Conservation (phyloP, 1,140 invertebrate genomes). For the Drosophila miranda region DNA sequence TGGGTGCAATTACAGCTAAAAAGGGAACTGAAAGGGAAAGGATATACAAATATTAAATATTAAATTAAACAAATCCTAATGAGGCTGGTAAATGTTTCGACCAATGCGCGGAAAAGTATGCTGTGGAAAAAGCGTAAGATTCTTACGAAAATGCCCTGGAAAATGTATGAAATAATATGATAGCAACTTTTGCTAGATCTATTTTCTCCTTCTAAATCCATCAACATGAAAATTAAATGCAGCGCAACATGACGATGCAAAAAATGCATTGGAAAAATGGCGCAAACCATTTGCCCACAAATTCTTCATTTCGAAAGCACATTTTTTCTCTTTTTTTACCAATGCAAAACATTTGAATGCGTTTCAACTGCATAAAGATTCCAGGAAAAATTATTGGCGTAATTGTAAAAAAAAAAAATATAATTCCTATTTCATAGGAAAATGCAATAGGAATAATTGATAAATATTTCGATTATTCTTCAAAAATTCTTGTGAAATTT, state of each 20-base stretch:
- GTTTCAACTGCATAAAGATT: too few relatives aligned
- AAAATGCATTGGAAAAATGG: background rate
- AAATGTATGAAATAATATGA: background rate
- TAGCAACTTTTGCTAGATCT: too few relatives aligned
- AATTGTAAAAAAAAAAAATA: too few relatives aligned
- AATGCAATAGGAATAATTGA: too few relatives aligned
- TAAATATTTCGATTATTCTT: too few relatives aligned
- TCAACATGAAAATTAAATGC: background rate
- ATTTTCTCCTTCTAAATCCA: too few relatives aligned
- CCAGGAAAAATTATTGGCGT: too few relatives aligned
- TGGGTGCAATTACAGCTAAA: constrained; percentile 28
- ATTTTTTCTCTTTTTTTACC: background rate
- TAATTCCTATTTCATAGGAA: too few relatives aligned
- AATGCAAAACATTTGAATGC: too few relatives aligned
- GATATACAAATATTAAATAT: constrained; percentile 15
- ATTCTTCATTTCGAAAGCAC: background rate
- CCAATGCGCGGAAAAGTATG: constrained; percentile 5
- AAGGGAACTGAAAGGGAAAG: background rate
- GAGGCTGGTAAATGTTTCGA: background rate
- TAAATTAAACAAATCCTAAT: background rate
- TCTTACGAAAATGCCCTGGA: constrained; percentile 1
- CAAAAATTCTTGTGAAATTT: too few relatives aligned
- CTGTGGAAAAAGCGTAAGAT: background rate
- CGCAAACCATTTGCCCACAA: constrained; percentile 6
- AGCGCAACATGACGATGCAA: background rate